Percentiles rank a stretch among this genome's conserved stretches.
Conservation (phyloP, 1,140 invertebrate genomes). For the Neodiprion virginianus region DNA sequence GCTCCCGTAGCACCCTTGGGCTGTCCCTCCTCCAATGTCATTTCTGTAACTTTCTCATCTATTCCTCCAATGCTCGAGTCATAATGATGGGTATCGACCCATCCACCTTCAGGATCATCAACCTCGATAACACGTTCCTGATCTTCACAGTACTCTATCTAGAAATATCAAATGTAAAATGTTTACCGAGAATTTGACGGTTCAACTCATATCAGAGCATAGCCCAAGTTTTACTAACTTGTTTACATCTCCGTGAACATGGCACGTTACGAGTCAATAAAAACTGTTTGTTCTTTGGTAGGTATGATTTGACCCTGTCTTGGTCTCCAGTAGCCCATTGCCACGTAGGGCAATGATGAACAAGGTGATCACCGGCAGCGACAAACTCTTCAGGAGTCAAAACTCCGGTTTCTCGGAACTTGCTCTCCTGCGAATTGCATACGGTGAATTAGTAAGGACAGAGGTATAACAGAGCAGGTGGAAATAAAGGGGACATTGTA, state of each 20-base stretch:
- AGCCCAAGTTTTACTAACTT: conserved; percentile 63
- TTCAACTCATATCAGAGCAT: background rate
- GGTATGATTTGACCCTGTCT: conserved; percentile 82
- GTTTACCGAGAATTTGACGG: conserved; percentile 5
- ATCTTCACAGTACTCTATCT: conserved; percentile 91
- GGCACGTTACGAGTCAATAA: conserved; percentile 96
- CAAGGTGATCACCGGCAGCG: conserved; percentile 96
- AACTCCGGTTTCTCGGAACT: conserved; percentile 98
- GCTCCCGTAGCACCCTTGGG: conserved; percentile 29
- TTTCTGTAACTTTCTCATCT: conserved; percentile 78
- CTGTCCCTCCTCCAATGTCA: conserved; percentile 65
- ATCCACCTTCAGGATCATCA: conserved; percentile 91
- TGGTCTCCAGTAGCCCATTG: conserved; percentile 95
- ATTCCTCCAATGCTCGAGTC: conserved; percentile 66
- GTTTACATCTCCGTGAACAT: conserved; percentile 91
- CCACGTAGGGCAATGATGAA: conserved; percentile 99
- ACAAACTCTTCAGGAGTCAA: conserved; percentile 97
- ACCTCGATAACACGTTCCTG: conserved; percentile 90
- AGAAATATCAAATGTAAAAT: conserved; percentile 34
- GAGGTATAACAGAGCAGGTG: background rate
- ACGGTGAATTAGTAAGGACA: conserved; percentile 6
- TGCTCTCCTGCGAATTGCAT: conserved; percentile 81
- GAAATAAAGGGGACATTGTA: background rate
- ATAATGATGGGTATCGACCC: conserved; percentile 99
- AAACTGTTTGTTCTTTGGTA: conserved; percentile 97